Conservation (phyloP, 2,113 vertebrate genomes). For the Crotophaga sulcirostris region DNA sequence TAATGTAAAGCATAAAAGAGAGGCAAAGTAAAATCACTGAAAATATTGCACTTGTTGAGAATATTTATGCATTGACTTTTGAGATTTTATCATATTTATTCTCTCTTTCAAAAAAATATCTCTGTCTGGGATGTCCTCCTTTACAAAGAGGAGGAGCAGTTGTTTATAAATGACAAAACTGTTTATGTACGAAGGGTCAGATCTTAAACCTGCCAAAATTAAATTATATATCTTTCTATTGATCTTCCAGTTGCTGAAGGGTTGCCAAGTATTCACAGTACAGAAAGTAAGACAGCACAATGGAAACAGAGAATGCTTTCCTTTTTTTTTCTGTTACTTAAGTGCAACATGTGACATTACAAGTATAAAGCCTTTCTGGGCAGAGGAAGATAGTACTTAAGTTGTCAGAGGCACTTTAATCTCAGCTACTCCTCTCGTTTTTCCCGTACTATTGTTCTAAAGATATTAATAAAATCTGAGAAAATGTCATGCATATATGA, state of each 20-base stretch:
- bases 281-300: not conserved
- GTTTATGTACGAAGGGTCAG: not conserved
- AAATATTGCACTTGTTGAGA: not conserved
- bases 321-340: not conserved
- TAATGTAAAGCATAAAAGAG: not conserved
- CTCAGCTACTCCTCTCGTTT: not conserved
- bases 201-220: not conserved
- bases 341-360: not conserved
- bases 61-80: not conserved
- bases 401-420: not conserved
- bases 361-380: not conserved
- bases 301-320: not conserved
- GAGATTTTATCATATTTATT: not conserved
- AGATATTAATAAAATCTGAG: conserved; percentile 27
- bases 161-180: not conserved
- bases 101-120: not conserved
- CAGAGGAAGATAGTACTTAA: not conserved
- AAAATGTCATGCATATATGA: not conserved
- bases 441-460: not conserved
- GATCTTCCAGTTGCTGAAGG: not conserved
- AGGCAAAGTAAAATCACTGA: not conserved
- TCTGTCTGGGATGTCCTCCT: not conserved
- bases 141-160: not conserved
- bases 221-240: not conserved
- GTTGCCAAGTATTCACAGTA: not conserved